A percentile compares a stretch with the other conserved stretches of the same genome.
phyloP scores from a whole-genome alignment of 2,113 vertebrate species.

The Egretta garzetta region DNA sequence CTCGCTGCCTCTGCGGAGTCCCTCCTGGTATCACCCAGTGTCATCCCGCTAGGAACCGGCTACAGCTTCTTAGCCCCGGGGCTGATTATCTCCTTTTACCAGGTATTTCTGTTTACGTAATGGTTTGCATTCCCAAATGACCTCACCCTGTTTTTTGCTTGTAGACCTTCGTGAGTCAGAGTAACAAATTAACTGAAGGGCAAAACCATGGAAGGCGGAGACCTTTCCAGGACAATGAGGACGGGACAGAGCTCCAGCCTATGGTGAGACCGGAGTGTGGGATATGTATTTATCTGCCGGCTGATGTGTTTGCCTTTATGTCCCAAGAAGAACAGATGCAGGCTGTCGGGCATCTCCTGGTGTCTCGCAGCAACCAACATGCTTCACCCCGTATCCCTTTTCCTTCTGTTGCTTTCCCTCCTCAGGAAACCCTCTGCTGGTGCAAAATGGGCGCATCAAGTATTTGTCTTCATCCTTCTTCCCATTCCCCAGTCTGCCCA shows the following conservation, averaged over 20 bases:
- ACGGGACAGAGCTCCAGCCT: conserved; percentile 74
- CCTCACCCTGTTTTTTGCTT: neutral
- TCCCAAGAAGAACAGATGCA: neutral
- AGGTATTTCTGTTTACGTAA: neutral
- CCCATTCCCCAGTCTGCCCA: neutral
- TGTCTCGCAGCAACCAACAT: neutral
- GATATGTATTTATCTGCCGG: neutral
- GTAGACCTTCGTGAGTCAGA: conserved; percentile 73
- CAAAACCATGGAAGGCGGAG: neutral
- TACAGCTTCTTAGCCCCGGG: neutral
- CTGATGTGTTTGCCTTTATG: neutral
- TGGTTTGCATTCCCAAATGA: neutral
- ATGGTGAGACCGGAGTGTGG: conserved; percentile 44
- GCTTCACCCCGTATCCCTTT: neutral
- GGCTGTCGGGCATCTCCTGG: neutral
- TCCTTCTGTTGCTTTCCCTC: neutral
- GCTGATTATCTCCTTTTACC: neutral
- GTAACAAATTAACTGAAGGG: conserved; percentile 18
- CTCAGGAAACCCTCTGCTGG: neutral
- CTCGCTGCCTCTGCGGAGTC: neutral
- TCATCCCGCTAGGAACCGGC: neutral
- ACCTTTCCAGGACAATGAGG: conserved; percentile 41
- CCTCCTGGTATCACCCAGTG: neutral
- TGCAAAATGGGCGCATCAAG: neutral
- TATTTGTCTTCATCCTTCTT: neutral